These are phyloP conservation scores for Tetragonisca angustula DNA, from an alignment of 2,888 invertebrate genomes.

Conservation along the genomic window DNA sequence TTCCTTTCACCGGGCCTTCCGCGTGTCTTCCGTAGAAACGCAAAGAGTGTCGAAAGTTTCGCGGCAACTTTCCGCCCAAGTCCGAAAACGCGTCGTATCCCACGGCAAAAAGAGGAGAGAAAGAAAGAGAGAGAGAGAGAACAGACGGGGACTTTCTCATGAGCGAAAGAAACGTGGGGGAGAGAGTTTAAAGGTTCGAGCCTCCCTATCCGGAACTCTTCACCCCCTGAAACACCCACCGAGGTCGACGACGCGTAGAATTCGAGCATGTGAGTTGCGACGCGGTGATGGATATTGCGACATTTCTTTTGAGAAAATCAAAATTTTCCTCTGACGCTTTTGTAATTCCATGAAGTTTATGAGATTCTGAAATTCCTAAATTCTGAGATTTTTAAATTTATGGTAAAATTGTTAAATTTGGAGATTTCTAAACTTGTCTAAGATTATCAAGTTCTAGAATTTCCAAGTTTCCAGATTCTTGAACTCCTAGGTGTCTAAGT, in stretches of 20 bases:
- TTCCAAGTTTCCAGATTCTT: no score
- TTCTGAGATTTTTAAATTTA: no score
- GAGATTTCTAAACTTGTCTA: no score
- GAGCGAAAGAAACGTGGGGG: slow-evolving; percentile 39
- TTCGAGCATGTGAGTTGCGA: slow-evolving; percentile 20
- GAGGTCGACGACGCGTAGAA: slow-evolving; percentile 30
- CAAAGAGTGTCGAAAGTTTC: slow-evolving; percentile 46
- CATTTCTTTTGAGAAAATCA: slow-evolving; percentile 30
- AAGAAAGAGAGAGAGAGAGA: not conserved
- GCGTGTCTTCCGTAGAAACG: slow-evolving; percentile 43
- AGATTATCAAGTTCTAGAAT: no score
- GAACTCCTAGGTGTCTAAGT: no score
- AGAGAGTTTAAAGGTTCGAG: slow-evolving; percentile 49
- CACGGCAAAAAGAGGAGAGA: slow-evolving; percentile 33
- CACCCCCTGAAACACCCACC: not conserved
- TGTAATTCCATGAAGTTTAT: no score
- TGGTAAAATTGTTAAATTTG: no score
- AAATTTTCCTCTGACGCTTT: no score
- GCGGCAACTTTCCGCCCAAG: slow-evolving; percentile 41
- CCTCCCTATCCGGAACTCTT: slow-evolving; percentile 28
- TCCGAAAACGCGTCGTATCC: slow-evolving; percentile 55
- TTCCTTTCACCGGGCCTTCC: slow-evolving; percentile 15
- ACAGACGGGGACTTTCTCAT: slow-evolving; percentile 45
- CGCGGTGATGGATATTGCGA: slow-evolving; percentile 51
- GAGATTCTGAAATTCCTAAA: no score